These are phyloP conservation scores for Rotaria socialis DNA, from an alignment of 2,888 invertebrate genomes.

Conservation along the genomic window DNA sequence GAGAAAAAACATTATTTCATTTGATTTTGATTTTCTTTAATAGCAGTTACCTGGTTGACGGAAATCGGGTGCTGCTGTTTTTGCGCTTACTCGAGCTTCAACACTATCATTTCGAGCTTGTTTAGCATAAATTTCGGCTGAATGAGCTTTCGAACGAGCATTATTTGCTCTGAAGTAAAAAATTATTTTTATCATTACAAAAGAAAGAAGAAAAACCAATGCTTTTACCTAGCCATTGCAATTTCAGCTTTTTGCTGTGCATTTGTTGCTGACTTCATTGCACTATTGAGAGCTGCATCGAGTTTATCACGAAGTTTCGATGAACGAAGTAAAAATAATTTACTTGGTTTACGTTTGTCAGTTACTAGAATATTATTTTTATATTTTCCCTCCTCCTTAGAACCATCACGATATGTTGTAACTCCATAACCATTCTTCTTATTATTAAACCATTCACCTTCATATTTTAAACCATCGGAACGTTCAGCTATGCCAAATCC, in stretches of 20 bases:
- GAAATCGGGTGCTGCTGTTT: conserved; percentile 95
- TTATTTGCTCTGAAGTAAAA: conserved; percentile 74
- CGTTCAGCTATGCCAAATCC: conserved; percentile 97
- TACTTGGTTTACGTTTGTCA: conserved; percentile 72
- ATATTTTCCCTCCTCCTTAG: conserved; percentile 96
- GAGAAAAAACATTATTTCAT: neutral
- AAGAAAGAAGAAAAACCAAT: no score
- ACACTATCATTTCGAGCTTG: conserved; percentile 92
- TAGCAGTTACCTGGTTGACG: conserved; percentile 66
- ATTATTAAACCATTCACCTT: conserved; percentile 99
- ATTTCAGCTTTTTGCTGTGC: conserved; percentile 96
- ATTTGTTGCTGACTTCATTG: conserved; percentile 92
- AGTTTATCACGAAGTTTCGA: conserved; percentile 94
- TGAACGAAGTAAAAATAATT: conserved; percentile 88
- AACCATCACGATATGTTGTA: conserved; percentile 90
- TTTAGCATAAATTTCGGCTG: conserved; percentile 83
- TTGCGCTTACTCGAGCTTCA: conserved; percentile 83
- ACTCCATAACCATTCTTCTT: conserved; percentile 98
- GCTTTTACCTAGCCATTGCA: conserved; percentile 76
- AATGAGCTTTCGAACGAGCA: conserved; percentile 88
- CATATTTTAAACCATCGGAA: conserved; percentile 92
- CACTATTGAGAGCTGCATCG: conserved; percentile 88
- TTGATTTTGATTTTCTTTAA: no score
- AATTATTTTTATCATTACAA: no score
- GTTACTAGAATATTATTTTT: conserved; percentile 97